A percentile compares a stretch with the other conserved stretches of the same genome.
Evolutionary conservation across 1,140 invertebrate species (phyloP).

Genomic region (Pygmarrhopalites habei): DNA sequence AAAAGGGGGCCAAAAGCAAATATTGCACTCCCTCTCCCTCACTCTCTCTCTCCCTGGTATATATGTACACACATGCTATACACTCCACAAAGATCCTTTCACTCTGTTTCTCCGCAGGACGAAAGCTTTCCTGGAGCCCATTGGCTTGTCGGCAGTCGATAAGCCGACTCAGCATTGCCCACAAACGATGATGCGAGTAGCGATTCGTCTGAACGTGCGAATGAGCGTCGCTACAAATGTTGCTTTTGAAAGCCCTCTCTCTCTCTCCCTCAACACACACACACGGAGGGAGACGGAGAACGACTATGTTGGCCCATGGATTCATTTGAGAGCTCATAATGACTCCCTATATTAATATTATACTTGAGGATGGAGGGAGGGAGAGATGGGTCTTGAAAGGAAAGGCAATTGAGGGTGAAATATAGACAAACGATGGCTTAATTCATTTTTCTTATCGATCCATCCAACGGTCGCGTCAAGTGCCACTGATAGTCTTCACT

Average conservation of each 20-base stretch:
- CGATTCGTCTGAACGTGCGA: slow-evolving; percentile 37
- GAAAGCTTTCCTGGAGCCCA: slow-evolving; percentile 33
- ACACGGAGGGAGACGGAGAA: too few species aligned
- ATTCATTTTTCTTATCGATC: slow-evolving; percentile 38
- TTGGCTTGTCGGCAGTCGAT: slow-evolving; percentile 36
- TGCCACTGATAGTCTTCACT: slow-evolving; percentile 20
- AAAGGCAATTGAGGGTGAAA: slow-evolving; percentile 39
- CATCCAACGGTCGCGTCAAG: slow-evolving; percentile 22
- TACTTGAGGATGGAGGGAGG: slow-evolving; percentile 15
- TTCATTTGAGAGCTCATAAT: slow-evolving; percentile 42
- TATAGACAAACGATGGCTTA: slow-evolving; percentile 40
- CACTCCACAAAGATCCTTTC: slow-evolving; percentile 6
- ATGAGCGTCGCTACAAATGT: slow-evolving; percentile 40
- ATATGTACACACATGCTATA: too few species aligned
- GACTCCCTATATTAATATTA: slow-evolving; percentile 39
- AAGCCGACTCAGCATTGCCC: slow-evolving; percentile 34
- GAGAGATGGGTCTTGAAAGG: slow-evolving; percentile 30
- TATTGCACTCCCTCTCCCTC: slow-evolving; percentile 4
- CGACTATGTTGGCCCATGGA: slow-evolving; percentile 31
- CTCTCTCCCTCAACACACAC: too few species aligned
- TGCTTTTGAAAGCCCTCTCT: slow-evolving; percentile 20
- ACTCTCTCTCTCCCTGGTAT: slow-evolving; percentile 1
- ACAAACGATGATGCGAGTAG: slow-evolving; percentile 25
- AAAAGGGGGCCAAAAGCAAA: neutral
- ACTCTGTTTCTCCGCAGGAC: slow-evolving; percentile 20